Base-by-base conservation (phyloP, 2,113 vertebrate species). In the Toxotes jaculatrix region DNA sequence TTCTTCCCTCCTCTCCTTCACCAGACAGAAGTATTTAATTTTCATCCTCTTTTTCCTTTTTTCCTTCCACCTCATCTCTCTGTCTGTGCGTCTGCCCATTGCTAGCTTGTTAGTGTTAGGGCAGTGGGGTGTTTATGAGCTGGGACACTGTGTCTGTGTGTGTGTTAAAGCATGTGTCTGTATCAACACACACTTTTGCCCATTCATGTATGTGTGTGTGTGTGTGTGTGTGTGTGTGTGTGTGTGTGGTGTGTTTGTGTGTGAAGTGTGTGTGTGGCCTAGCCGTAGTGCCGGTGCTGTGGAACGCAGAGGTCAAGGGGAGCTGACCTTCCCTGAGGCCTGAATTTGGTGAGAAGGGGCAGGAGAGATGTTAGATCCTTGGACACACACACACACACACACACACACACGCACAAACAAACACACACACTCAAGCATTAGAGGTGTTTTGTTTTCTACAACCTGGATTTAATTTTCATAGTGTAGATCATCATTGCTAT, bases 251-350 rank as follows among this genome's bases (percentile, higher is more conserved):
- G 73, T 87, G 74, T 87, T 78, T 82, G 70, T 27, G 23, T 80
- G n/a, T 27, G 19, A 42, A 11, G 51, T 74, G 67, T 55, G 79
- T 82, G 80, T 90, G 91, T 88, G 89, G 84, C 81, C 87, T 68
- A 60, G 79, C 32, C 78, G 67, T 79, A 65, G 77, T 90, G 69
- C 65, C 31, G 74, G 83, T 27, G 70, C 80, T 93, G 82, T 92
- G 94, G 93, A 95, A 93, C 89, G 91, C 70, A 89, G 88, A 87
- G 94, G 93, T 94, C 94, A 94, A 93, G 90, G 91, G 86, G 86
- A 90, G 87, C 85, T 85, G 91, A 92, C 92, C 94, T 91, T 86
- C 86, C 91, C 87, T 84, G 79, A 91, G 90, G 90, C 91, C 74
- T 87, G 51, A 90, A 82, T 87, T 86, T 90, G 75, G 79, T 82